Conservation (phyloP, 1,140 invertebrate genomes). For the Caerostris extrusa region DNA sequence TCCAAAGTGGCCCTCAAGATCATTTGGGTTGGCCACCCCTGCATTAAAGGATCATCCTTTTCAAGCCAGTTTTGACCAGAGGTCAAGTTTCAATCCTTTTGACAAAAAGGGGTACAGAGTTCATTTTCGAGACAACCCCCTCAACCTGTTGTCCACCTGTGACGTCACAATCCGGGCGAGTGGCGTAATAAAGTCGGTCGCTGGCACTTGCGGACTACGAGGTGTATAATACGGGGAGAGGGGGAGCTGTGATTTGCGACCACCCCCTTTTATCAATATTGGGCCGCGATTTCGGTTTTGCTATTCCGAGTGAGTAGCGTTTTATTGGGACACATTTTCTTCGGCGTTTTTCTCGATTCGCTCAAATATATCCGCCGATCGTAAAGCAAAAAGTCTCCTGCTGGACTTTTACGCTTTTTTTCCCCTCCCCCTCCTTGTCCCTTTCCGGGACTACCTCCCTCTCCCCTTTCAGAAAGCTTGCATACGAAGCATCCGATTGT, state of each 20-base stretch:
- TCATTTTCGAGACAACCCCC: not conserved
- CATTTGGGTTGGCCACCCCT: too few relatives aligned
- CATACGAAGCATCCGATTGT: constrained; percentile 30
- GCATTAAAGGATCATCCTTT: too few relatives aligned
- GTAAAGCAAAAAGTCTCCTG: not conserved
- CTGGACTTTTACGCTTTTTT: not conserved
- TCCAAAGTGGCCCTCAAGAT: too few relatives aligned
- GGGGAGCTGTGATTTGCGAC: constrained; percentile 34
- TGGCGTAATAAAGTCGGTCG: constrained; percentile 45
- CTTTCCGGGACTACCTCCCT: not conserved
- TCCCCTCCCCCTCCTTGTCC: not conserved
- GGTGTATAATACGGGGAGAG: constrained; percentile 23
- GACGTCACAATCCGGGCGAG: constrained; percentile 47
- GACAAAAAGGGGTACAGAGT: not conserved
- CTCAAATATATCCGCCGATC: not conserved
- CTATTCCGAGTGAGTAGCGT: constrained; percentile 52
- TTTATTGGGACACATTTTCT: constrained; percentile 58
- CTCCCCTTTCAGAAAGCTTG: not conserved
- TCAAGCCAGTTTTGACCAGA: too few relatives aligned
- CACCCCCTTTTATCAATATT: constrained; percentile 44
- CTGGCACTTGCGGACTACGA: constrained; percentile 45
- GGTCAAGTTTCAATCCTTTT: too few relatives aligned
- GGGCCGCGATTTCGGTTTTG: constrained; percentile 12
- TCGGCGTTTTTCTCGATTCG: constrained; percentile 46
- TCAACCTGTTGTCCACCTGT: constrained; percentile 59